Percentiles rank a stretch among this genome's conserved stretches.
These are phyloP conservation scores for Brachionichthys hirsutus DNA, from an alignment of 2,113 vertebrate genomes.

Conservation along the genomic window DNA sequence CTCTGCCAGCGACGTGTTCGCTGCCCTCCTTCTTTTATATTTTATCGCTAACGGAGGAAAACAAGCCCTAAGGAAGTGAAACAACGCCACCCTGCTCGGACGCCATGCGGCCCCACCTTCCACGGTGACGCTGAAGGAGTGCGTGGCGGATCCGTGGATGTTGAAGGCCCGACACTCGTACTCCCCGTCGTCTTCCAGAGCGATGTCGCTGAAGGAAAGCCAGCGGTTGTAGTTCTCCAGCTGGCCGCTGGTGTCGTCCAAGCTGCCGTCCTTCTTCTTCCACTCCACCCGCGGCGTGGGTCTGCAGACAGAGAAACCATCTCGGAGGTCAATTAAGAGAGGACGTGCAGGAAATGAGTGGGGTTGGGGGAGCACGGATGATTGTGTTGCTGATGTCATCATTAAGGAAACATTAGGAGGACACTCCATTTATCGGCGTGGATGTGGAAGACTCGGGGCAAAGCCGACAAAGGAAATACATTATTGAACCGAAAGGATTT, in stretches of 20 bases:
- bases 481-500: no score
- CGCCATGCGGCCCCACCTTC: conserved; percentile 76
- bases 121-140: conserved; percentile 78
- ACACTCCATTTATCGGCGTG: conserved; percentile 19
- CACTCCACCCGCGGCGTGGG: conserved; percentile 85
- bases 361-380: no score
- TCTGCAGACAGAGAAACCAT: conserved; percentile 55
- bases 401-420: conserved; percentile 3
- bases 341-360: no score
- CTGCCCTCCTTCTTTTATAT: no score
- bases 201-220: conserved; percentile 72
- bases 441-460: conserved; percentile 11
- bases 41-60: no score
- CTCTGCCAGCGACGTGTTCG: no score
- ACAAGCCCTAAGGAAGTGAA: no score
- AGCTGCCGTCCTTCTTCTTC: conserved; percentile 72
- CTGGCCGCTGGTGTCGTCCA: conserved; percentile 36
- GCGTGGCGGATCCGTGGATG: conserved; percentile 58
- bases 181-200: conserved; percentile 81
- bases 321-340: no score
- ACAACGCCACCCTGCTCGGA: no score
- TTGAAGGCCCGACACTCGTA: conserved; percentile 84
- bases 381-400: conserved; percentile 5
- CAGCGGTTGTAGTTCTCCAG: conserved; percentile 70
- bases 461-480: no score